phyloP scores from a whole-genome alignment of 2,797 vertebrate species.

The Hoplostethus mediterraneus region DNA sequence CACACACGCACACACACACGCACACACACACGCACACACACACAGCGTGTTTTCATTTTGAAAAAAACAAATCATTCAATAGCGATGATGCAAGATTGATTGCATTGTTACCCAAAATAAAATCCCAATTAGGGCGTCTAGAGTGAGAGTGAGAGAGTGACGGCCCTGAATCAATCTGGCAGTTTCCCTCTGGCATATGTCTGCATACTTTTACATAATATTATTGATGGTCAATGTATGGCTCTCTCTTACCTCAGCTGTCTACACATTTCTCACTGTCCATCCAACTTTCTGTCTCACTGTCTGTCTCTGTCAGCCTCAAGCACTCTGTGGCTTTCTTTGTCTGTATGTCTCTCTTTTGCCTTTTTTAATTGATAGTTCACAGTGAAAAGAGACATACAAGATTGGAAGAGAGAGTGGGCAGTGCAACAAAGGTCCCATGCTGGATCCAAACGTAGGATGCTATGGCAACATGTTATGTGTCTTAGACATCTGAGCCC shows the following conservation, averaged over 20 bases:
- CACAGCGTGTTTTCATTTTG: neutral
- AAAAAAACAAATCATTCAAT: neutral
- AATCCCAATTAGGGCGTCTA: neutral
- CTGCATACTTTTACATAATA: neutral
- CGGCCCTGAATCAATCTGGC: neutral
- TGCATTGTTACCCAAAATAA: neutral
- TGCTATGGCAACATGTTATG: too few species aligned
- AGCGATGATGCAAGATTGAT: neutral
- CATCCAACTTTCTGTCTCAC: neutral
- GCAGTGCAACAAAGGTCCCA: too few species aligned
- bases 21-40: neutral
- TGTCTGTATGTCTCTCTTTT: neutral
- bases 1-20: neutral
- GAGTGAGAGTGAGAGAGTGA: too few species aligned
- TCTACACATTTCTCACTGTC: neutral
- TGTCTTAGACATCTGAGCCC: too few species aligned
- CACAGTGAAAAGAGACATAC: too few species aligned
- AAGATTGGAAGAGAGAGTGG: too few species aligned
- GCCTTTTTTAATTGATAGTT: too few species aligned
- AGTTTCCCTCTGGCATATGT: neutral
- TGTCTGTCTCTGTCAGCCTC: neutral
- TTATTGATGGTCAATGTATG: neutral
- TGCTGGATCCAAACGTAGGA: too few species aligned
- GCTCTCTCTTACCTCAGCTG: neutral
- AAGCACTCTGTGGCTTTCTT: neutral